Evolutionary conservation across 1,140 invertebrate genomes (phyloP), one percentile per base, ranked within the genome.

Genomic region (Aphelenchoides fujianensis): DNA sequence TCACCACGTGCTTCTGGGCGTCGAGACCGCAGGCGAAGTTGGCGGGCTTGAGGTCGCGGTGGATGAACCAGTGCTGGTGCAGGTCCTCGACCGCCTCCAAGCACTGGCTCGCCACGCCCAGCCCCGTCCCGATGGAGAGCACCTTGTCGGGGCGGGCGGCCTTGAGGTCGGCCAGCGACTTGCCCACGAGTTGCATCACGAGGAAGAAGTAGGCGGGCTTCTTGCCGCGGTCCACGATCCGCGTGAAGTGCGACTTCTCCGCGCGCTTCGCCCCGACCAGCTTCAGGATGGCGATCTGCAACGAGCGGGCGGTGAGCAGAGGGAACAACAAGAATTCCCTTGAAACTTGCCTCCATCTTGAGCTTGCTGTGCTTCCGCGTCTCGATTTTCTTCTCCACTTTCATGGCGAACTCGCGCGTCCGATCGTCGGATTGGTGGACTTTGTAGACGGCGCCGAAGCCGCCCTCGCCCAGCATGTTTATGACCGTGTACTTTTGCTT

Each of bases 161-260:
- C 52, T 79, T 79, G 31, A 79, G 54, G 52, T 79, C 77, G 3
- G 27, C 78, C 55, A 79, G 53, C 41, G 62, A 69, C 68, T 80
- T 79, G 0, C 77, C 77, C 2, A 79, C 77, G n/a, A 79, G 57
- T 32, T 81, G 54, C 77, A 79, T 79, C 55, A 71, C 69, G 30
- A 71, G 69, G n/a, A 71, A 71, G 36, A 34, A 63, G 68, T 63
- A 69, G 9, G 35, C 64, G 36, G 57, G 54, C 55, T 69, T 69
- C 34, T 70, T 70, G 16, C 57, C 69, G 19, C 69, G 31, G 48
- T 70, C 69, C 5, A 70, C 30, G 19, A 70, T 70, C 19, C 28
- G 34, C 5, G 69, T 70, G 53, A 70, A 70, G 55, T 70, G 69
- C 2, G 66, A 52, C 23, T 28, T 23, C 12, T 23, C 30, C 23